These are phyloP conservation scores for Orchesella cincta DNA, from an alignment of 1,140 invertebrate genomes.

Conservation along the genomic window DNA sequence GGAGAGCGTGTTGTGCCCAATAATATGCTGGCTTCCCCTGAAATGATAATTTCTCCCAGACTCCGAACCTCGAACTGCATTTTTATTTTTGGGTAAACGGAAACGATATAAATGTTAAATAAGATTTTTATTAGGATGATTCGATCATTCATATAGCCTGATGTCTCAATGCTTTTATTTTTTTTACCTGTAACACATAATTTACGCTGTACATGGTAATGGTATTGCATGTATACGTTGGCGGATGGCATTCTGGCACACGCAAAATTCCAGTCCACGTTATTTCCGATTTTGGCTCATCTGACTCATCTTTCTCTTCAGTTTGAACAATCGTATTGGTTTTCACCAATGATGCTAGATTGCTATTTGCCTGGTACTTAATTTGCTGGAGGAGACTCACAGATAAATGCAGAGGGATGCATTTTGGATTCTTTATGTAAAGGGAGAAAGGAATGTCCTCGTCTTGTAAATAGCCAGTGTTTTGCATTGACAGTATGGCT, in stretches of 20 bases:
- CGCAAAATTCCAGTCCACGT: not conserved
- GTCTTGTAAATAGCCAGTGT: not conserved
- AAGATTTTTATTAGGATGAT: too few species aligned
- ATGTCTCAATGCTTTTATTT: too few species aligned
- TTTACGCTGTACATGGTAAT: not conserved
- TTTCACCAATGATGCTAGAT: slow-evolving; percentile 3
- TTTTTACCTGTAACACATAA: slow-evolving; percentile 10
- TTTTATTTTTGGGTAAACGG: too few species aligned
- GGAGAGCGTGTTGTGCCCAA: slow-evolving; percentile 14
- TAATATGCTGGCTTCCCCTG: not conserved
- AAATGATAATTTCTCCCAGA: not conserved
- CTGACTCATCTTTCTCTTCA: slow-evolving; percentile 7
- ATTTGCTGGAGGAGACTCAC: slow-evolving; percentile 7
- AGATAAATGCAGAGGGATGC: not conserved
- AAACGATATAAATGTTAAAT: too few species aligned
- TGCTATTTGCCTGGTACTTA: not conserved
- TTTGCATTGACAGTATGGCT: not conserved
- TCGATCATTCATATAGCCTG: too few species aligned
- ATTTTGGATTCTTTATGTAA: not conserved
- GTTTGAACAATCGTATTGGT: not conserved
- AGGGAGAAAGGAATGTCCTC: slow-evolving; percentile 8
- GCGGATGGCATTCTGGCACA: not conserved
- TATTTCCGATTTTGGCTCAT: slow-evolving; percentile 8
- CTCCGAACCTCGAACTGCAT: slow-evolving; percentile 13
- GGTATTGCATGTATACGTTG: slow-evolving; percentile 1